Evolutionary conservation across 1,140 invertebrate species (phyloP), one percentile per base, ranked within the genome.

Genomic region (Diorhabda elongata): DNA sequence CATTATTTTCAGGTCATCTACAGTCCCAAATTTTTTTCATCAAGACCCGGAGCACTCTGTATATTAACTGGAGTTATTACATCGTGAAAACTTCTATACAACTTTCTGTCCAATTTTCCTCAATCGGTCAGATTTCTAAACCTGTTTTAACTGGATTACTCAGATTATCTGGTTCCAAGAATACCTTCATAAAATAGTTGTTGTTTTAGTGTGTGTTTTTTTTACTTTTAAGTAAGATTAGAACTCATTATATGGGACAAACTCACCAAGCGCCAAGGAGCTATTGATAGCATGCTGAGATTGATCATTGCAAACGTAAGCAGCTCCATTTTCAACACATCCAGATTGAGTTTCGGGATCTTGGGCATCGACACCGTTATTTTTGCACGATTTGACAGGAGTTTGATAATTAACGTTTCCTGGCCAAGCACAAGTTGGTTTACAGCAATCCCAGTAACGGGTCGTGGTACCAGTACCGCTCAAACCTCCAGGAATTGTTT

Each of bases 401-500:
- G 11, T 64, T 64, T 58, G 52, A 42, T 69, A 47, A 42, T 67
- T 11, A 43, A 69, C 56, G 47, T 73, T 71, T 61, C 68, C 72
- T 26, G 63, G 61, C 72, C 72, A 73, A 2, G 72, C 45, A 56
- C 72, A 73, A 9, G 69, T 68, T 3, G 72, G 72, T 61, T 73
- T 73, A 58, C 72, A 73, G 58, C 72, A 73, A 52, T 73, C 72
- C 72, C 72, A 73, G 47, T 73, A 73, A 6, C 72, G 57, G 41
- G 69, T 73, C 4, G 72, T 73, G 0, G 66, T 71, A 3, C 69
- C 72, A 52, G 58, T 42, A 11, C 72, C 72, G 45, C 67, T 69
- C 8, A 70, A 26, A 2, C 57, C 64, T 57, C 52, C 52, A 52
- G 47, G 47, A 52, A 52, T 52, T 52, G 6, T 52, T 52, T 52